phyloP scores from a whole-genome alignment of 2,797 vertebrate species.

The Gouania willdenowi region DNA sequence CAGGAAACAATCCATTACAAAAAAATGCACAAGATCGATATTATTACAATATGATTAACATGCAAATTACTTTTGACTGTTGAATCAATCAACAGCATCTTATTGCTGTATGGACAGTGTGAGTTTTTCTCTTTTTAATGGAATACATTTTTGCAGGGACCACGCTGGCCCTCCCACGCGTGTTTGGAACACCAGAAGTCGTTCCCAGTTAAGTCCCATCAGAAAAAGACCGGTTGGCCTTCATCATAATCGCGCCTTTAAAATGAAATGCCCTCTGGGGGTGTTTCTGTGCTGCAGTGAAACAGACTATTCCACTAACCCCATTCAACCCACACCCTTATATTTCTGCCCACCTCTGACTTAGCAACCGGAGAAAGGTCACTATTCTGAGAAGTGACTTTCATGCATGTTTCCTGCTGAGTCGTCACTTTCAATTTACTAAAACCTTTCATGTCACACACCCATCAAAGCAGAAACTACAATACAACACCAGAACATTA shows the following conservation, averaged over 20 bases:
- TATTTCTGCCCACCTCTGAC: slow-evolving; percentile 54
- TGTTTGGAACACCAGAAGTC: slow-evolving; percentile 63
- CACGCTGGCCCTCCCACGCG: slow-evolving; percentile 58
- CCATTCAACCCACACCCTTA: slow-evolving; percentile 3
- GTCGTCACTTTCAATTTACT: slow-evolving; percentile 80
- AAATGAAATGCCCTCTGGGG: slow-evolving; percentile 72
- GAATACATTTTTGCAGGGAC: slow-evolving; percentile 63
- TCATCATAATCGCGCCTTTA: slow-evolving; percentile 59
- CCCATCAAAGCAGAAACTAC: slow-evolving; percentile 48
- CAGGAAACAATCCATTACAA: too few relatives aligned
- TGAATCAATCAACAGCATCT: not conserved
- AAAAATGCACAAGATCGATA: too few relatives aligned
- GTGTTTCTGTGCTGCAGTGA: slow-evolving; percentile 49
- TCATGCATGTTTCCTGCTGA: slow-evolving; percentile 76
- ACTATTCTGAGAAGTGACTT: slow-evolving; percentile 81
- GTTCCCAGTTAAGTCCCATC: slow-evolving; percentile 69
- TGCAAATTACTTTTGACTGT: not conserved
- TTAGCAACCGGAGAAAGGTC: slow-evolving; percentile 80
- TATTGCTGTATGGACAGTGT: too few relatives aligned
- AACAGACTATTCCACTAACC: slow-evolving; percentile 68
- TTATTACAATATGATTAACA: too few relatives aligned
- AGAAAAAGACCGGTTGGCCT: slow-evolving; percentile 53
- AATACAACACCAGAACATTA: too few relatives aligned
- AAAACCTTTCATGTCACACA: slow-evolving; percentile 76
- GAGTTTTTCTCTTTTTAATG: too few relatives aligned